Evolutionary conservation across 1,140 invertebrate genomes (phyloP).

Genomic region (Leptinotarsa defecta): DNA sequence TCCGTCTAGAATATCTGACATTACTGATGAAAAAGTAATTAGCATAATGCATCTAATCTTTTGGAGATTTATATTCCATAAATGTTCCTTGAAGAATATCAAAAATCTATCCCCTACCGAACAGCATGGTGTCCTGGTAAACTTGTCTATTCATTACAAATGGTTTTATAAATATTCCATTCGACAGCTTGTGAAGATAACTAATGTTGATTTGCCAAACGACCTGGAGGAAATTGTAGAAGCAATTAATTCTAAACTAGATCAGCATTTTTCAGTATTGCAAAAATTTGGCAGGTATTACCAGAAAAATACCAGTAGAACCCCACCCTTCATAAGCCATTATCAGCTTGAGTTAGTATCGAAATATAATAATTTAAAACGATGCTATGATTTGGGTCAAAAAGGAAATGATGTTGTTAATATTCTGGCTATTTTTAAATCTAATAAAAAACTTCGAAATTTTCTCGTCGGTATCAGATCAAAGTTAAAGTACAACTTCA

Average conservation of each 20-base stretch:
- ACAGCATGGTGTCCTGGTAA: background rate
- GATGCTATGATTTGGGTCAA: slow-evolving; percentile 33
- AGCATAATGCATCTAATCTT: slow-evolving; percentile 37
- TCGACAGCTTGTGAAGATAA: slow-evolving; percentile 48
- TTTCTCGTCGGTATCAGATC: slow-evolving; percentile 33
- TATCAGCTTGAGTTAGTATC: slow-evolving; percentile 27
- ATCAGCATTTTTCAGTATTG: slow-evolving; percentile 41
- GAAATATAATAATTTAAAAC: slow-evolving; percentile 29
- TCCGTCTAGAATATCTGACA: background rate
- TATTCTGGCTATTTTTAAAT: slow-evolving; percentile 18
- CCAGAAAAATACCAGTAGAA: slow-evolving; percentile 42
- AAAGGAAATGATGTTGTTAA: slow-evolving; percentile 19
- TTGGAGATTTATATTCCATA: slow-evolving; percentile 43
- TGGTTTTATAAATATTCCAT: slow-evolving; percentile 63
- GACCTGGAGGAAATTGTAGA: slow-evolving; percentile 35
- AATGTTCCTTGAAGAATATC: slow-evolving; percentile 26
- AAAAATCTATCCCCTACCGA: slow-evolving; percentile 18
- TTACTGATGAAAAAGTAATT: slow-evolving; percentile 35
- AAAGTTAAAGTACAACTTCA: slow-evolving; percentile 32
- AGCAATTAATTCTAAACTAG: slow-evolving; percentile 40
- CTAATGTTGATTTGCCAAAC: slow-evolving; percentile 22
- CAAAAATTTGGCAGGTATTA: slow-evolving; percentile 47
- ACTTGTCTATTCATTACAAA: slow-evolving; percentile 60
- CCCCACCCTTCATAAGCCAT: slow-evolving; percentile 38
- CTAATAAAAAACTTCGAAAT: slow-evolving; percentile 22